Conservation (phyloP, 2,797 vertebrate species). For the Cossypha caffra region DNA sequence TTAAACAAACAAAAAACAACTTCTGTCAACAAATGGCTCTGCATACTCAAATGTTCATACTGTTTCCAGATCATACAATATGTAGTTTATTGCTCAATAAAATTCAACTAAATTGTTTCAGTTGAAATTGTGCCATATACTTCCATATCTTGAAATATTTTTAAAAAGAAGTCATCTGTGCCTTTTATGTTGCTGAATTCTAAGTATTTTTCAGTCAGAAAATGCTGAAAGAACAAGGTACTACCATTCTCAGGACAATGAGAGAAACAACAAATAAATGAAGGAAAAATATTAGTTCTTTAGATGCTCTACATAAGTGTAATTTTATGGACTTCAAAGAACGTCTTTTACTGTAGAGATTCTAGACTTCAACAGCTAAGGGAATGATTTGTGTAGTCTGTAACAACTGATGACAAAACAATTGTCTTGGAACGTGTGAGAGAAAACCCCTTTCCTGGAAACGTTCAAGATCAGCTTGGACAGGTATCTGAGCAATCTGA, state of each 20-base stretch:
- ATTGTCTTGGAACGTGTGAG: background rate
- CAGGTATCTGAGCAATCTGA: background rate
- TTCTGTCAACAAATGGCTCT: background rate
- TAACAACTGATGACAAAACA: background rate
- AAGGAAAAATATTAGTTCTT: background rate
- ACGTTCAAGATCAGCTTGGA: background rate
- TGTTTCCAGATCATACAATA: background rate
- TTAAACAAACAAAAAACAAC: fast-evolving
- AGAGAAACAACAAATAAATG: background rate
- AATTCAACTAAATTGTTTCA: background rate
- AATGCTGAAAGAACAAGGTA: background rate
- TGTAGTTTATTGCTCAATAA: background rate
- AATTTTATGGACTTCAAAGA: background rate
- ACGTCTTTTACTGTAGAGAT: background rate
- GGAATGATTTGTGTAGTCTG: background rate
- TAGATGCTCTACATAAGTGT: background rate
- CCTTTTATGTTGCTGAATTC: background rate
- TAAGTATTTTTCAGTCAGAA: background rate
- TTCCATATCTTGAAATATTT: background rate
- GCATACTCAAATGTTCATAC: background rate
- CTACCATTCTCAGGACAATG: background rate
- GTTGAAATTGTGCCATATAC: background rate
- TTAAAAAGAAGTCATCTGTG: background rate
- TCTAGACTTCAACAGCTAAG: background rate
- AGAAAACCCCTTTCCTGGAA: background rate